Percentiles rank a stretch among this genome's conserved stretches.
Conservation (phyloP, 2,888 invertebrate genomes). For the Heliconius sara region DNA sequence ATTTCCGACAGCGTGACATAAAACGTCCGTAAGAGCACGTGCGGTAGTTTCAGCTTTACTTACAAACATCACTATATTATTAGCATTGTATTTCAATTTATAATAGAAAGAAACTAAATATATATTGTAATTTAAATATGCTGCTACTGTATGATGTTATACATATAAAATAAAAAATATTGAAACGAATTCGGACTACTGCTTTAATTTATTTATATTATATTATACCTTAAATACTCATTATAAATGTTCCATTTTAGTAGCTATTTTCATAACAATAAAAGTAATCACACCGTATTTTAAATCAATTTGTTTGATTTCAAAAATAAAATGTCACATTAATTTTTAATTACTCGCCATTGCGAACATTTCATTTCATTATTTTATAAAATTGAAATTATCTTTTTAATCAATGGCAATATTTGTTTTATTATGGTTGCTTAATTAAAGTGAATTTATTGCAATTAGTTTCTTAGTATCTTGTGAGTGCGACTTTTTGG, state of each 20-base stretch:
- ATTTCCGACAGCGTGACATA: slow-evolving; percentile 8
- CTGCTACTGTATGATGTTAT: too few species aligned
- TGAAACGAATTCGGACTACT: too few species aligned
- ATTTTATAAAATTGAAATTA: not conserved
- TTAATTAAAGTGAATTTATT: slow-evolving; percentile 5
- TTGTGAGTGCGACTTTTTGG: slow-evolving; percentile 14
- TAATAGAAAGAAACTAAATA: too few species aligned
- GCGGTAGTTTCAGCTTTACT: slow-evolving; percentile 7
- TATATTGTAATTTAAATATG: too few species aligned
- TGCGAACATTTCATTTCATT: not conserved
- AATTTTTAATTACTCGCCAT: not conserved
- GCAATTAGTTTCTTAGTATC: not conserved
- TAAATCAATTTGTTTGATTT: not conserved
- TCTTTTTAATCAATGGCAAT: not conserved
- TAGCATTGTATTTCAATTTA: too few species aligned
- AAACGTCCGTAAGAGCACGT: slow-evolving; percentile 3
- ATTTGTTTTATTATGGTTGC: not conserved
- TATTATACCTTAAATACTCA: too few species aligned
- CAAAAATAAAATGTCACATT: not conserved
- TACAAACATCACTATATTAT: not conserved
- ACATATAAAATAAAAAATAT: too few species aligned
- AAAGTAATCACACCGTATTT: not conserved
- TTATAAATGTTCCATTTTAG: not conserved
- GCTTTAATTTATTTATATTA: too few species aligned
- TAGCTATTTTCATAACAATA: not conserved